Evolutionary conservation across 2,888 invertebrate genomes (phyloP).

Genomic region (Macrosoma leucophasiata): DNA sequence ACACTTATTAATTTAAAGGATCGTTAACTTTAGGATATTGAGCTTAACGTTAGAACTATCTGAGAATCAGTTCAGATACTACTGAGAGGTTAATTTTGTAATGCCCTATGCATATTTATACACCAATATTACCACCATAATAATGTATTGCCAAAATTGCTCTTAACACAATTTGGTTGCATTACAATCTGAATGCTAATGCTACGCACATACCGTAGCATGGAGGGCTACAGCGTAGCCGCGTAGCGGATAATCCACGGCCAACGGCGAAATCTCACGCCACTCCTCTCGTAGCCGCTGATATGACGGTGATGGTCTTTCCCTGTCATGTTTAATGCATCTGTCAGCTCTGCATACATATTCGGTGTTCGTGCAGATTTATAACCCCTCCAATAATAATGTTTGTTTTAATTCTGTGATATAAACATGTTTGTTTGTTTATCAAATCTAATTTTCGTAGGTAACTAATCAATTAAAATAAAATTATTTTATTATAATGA

Average conservation of each 20-base stretch:
- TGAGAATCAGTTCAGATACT: too few relatives aligned
- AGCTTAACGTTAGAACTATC: too few relatives aligned
- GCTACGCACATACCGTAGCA: conserved; percentile 58
- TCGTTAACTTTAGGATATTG: conserved; percentile 57
- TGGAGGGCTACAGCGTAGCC: conserved; percentile 57
- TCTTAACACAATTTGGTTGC: conserved; percentile 26
- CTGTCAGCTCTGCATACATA: conserved; percentile 47
- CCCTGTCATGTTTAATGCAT: conserved; percentile 65
- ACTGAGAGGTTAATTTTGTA: too few relatives aligned
- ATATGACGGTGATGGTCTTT: conserved; percentile 61
- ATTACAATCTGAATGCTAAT: conserved; percentile 28
- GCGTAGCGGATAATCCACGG: conserved; percentile 63
- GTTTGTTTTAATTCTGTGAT: neutral
- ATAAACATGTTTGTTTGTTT: neutral
- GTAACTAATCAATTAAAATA: too few relatives aligned
- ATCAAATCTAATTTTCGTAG: neutral
- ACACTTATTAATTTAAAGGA: conserved; percentile 69
- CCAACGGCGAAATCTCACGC: conserved; percentile 66
- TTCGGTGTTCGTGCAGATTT: conserved; percentile 38
- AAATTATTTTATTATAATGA: too few relatives aligned
- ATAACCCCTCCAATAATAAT: conserved; percentile 23
- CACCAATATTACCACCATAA: neutral
- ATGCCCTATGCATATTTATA: neutral
- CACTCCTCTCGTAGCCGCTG: conserved; percentile 40
- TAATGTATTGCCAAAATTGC: conserved; percentile 20